Evolutionary conservation across 2,888 invertebrate species (phyloP).

Genomic region (Synanthedon andrenaeformis): DNA sequence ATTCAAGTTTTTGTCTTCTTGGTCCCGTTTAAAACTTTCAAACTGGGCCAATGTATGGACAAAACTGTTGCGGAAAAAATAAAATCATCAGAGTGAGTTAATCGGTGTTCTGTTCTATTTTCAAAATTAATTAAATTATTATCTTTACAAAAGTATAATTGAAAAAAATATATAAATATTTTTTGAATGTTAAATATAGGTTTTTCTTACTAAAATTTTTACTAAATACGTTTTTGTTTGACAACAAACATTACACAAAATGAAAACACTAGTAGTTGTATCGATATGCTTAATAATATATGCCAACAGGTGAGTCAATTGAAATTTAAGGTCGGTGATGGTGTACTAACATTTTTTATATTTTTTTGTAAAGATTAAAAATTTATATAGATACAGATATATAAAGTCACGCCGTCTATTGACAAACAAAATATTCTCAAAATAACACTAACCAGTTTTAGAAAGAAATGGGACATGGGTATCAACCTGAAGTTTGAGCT

Average conservation of each 20-base stretch:
- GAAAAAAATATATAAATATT: too few relatives aligned
- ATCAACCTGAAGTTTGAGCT: too few relatives aligned
- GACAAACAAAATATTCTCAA: too few relatives aligned
- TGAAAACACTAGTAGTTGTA: not conserved
- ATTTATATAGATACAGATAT: too few relatives aligned
- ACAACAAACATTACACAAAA: not conserved
- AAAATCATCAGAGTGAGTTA: slow-evolving; percentile 43
- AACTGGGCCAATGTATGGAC: slow-evolving; percentile 76
- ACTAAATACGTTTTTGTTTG: too few relatives aligned
- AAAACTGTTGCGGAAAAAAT: slow-evolving; percentile 61
- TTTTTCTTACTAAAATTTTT: too few relatives aligned
- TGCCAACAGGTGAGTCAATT: not conserved
- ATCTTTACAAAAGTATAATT: too few relatives aligned
- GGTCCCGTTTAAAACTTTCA: slow-evolving; percentile 21
- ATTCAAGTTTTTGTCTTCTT: not conserved
- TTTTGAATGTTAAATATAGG: too few relatives aligned
- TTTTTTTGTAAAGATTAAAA: too few relatives aligned
- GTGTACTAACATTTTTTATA: not conserved
- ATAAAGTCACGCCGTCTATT: too few relatives aligned
- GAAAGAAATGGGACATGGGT: too few relatives aligned
- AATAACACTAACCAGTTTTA: too few relatives aligned
- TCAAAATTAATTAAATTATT: not conserved
- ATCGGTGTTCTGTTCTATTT: not conserved
- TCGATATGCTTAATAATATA: not conserved
- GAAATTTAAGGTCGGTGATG: not conserved